Evolutionary conservation across 2,797 vertebrate genomes (phyloP), one percentile per base, ranked within the genome.

Genomic region (Sciurus carolinensis): DNA sequence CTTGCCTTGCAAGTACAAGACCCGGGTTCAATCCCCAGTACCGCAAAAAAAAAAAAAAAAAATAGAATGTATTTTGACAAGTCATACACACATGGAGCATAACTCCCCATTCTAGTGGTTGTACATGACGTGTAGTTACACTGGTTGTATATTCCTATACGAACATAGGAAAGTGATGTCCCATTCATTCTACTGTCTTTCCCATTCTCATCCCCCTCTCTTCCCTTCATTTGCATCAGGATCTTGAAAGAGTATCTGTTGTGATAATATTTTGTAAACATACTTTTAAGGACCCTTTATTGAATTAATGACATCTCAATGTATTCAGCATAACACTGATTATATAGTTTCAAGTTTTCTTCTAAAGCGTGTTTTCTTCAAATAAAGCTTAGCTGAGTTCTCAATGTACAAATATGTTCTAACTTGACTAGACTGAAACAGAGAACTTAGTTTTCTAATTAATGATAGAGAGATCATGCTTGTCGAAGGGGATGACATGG

Each of bases 221-320:
- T 57, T 22, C 54, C 54, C 54, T 57, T 57, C 18, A 22, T 89
- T 92, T 69, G 24, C 44, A 54, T 59, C 33, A 17, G n/a, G 7
- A 12, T 85, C 44, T 80, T 83, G 39, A 96, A 93, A 93, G 44
- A 75, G 10, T 75, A 22, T 64, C 69, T 96, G 93, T 93, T 86
- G 62, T 95, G 92, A 44, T 75, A 84, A 69, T 83, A 33, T 77
- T 2, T 82, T 90, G 50, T 85, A 95, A 80, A 64, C 22, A 67
- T 67, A 30, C 13, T 15, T 71, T 44, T 93, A 66, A 93, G 67
- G 15, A 69, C 2, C 6, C 24, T 77, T 93, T 57, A 69, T 33
- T 69, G 33, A 89, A 73, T 71, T 76, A 86, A 75, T 64, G 20
- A 87, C 81, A 80, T 82, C 47, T 54, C 52, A 57, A 0, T 83